Base-by-base conservation (phyloP, 2,888 invertebrate genomes). In the Bhutanitis thaidina region DNA sequence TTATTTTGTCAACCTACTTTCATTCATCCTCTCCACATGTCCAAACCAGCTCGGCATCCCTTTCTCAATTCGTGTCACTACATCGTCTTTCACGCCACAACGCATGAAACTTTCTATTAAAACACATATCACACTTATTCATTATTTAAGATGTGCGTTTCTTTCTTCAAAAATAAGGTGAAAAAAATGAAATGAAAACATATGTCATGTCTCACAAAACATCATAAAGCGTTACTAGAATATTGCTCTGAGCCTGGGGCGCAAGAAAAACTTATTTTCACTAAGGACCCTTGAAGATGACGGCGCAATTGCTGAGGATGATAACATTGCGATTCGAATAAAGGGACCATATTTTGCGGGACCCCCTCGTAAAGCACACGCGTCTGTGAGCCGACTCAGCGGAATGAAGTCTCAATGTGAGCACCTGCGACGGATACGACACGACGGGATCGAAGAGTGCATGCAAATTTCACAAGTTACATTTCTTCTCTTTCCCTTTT, bases 321-420 rank as follows among this genome's bases (percentile, higher is more conserved):
- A 80, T 79, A 78, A 74, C 73, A 74, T 74, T 68, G 69, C 62
- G 74, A 76, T 76, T 77, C 73, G 71, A 77, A 79, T 78, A 77
- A 80, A 77, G 67, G 65, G 65, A 58, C 58, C 62, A 62, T 66
- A 77, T 77, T 76, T 74, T 71, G 76, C 64, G 52, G 71, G 68
- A 62, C 61, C 61, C 65, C 61, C 65, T 77, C 80, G 69, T 80
- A 80, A 80, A 78, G 71, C 68, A 77, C 79, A 80, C 77, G 75
- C 79, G 72, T 62, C 63, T 65, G 61, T 60, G 60, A 62, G 72
- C 64, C 64, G 69, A 71, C 61, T 79, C 79, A 77, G 77, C 77
- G 64, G 55, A 57, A 58, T 56, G 52, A 1, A 27, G 10, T 16
- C 7, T 10, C 9, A 3, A 54, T 68, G 60, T 56, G 3, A 54